phyloP scores from a whole-genome alignment of 2,888 invertebrate genomes.

The Pachliopta kotzebuea region DNA sequence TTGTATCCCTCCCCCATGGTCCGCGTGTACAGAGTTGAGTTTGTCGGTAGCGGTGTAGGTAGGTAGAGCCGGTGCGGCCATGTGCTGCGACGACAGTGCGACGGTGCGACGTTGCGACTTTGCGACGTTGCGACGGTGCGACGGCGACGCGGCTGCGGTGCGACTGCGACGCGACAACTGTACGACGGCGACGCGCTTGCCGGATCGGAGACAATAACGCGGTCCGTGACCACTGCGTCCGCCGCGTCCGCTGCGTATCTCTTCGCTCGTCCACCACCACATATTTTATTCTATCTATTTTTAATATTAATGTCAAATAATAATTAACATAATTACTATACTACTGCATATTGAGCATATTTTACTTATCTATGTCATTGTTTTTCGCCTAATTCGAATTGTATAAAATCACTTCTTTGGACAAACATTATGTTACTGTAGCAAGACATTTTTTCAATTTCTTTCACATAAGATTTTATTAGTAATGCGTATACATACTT shows the following conservation, averaged over 20 bases:
- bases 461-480: constrained; percentile 78
- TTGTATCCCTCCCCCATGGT: constrained; percentile 41
- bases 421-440: constrained; percentile 74
- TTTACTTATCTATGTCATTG: constrained; percentile 79
- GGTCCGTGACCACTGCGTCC: constrained; percentile 42
- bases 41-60: constrained; percentile 40
- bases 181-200: constrained; percentile 29
- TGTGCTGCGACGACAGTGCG: constrained; percentile 34
- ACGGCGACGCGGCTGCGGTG: constrained; percentile 29
- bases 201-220: constrained; percentile 55
- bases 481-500: constrained; percentile 78
- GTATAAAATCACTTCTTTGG: constrained; percentile 78
- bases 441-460: constrained; percentile 69
- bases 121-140: constrained; percentile 9
- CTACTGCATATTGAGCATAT: constrained; percentile 76
- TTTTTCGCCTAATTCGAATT: constrained; percentile 79
- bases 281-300: constrained; percentile 80
- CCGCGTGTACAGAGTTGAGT: constrained; percentile 42
- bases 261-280: constrained; percentile 76
- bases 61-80: constrained; percentile 35
- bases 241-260: constrained; percentile 63
- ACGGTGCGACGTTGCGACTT: constrained; percentile 18
- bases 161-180: constrained; percentile 29
- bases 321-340: constrained; percentile 78
- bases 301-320: constrained; percentile 80